Conservation (phyloP, 2,113 vertebrate genomes). For the Siphamia tubifer region DNA sequence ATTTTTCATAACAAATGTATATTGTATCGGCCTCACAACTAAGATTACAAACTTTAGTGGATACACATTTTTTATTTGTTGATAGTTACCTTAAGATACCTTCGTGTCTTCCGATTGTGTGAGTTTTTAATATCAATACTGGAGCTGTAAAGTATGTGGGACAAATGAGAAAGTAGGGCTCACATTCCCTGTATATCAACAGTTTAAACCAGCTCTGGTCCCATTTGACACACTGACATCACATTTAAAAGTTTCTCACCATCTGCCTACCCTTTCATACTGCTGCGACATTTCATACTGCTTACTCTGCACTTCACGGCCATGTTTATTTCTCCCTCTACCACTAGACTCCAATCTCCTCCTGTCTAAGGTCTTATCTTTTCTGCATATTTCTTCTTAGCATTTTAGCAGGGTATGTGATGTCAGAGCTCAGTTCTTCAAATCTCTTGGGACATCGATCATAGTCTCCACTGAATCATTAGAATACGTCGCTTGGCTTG, state of each 20-base stretch:
- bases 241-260: background rate
- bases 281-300: background rate
- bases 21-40: no score
- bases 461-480: background rate
- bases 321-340: background rate
- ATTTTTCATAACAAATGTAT: no score
- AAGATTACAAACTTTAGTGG: no score
- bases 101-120: no score
- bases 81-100: no score
- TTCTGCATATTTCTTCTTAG: constrained; percentile 22
- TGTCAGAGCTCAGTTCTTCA: background rate
- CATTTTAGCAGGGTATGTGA: constrained; percentile 15
- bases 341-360: background rate
- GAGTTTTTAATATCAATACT: no score
- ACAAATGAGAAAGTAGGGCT: background rate
- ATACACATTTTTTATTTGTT: no score
- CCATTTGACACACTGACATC: background rate
- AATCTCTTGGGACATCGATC: constrained; percentile 5
- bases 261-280: background rate
- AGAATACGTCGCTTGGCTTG: constrained; percentile 1
- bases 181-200: background rate
- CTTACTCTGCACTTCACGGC: background rate
- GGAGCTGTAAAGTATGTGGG: background rate
- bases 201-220: background rate
- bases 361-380: constrained; percentile 9